Conservation (phyloP, 2,113 vertebrate genomes). For the Mesembrinibis cayennensis region DNA sequence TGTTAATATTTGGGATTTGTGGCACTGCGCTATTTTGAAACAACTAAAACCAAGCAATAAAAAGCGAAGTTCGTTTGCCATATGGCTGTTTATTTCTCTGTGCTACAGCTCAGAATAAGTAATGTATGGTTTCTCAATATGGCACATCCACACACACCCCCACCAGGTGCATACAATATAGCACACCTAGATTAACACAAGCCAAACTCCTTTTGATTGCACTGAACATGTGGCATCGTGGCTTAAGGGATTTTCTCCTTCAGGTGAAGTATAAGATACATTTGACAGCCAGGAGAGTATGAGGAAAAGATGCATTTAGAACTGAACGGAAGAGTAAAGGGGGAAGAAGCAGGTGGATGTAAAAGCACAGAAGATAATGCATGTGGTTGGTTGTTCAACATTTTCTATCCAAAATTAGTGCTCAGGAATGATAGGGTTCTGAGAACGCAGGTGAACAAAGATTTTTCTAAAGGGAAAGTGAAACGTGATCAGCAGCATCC, state of each 20-base stretch:
- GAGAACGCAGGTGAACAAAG: background rate
- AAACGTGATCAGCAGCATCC: background rate
- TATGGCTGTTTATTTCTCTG: slow-evolving; percentile 76
- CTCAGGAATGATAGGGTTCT: background rate
- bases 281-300: slow-evolving; percentile 30
- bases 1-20: slow-evolving; percentile 77
- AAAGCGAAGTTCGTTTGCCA: slow-evolving; percentile 71
- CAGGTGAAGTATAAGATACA: background rate
- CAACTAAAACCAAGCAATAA: slow-evolving; percentile 74
- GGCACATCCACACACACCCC: background rate
- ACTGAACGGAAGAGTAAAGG: background rate
- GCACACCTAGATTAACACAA: slow-evolving; percentile 53
- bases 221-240: slow-evolving; percentile 33
- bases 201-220: slow-evolving; percentile 27
- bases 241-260: slow-evolving; percentile 63
- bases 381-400: background rate
- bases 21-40: slow-evolving; percentile 64
- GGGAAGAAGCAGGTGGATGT: background rate
- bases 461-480: background rate
- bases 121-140: slow-evolving; percentile 60
- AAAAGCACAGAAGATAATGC: background rate
- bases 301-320: background rate
- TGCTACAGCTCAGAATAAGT: slow-evolving; percentile 58
- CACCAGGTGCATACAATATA: background rate
- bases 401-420: background rate